Base-by-base conservation (phyloP, 2,797 vertebrate genomes). In the Enteromius mattozi region DNA sequence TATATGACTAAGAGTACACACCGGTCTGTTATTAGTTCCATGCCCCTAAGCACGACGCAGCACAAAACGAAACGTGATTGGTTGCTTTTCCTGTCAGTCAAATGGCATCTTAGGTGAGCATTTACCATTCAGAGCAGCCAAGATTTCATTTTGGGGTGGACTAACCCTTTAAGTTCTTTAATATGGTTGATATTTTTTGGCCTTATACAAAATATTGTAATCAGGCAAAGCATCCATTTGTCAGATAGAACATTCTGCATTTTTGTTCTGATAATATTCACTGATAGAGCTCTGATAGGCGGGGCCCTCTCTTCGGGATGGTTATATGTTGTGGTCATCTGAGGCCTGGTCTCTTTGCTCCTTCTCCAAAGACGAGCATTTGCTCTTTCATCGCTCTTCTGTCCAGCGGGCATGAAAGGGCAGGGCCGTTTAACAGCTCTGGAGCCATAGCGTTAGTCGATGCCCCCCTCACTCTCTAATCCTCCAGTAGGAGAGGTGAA, bases 401-500 rank as follows among this genome's bases (percentile, higher is more conserved):
- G 86, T 87, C 83, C 87, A 75, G 68, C 81, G 87, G 87, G 80
- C 88, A 90, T 91, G 91, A 90, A 94, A 93, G 93, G 93, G 91
- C 86, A 92, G 90, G 82, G 86, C 87, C 87, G 80, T 88, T 33
- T 84, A 90, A 86, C 88, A 86, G 86, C 91, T 77, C 59, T 56
- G 79, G 89, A 91, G 91, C 91, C 87, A 85, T 84, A 83, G 89
- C 90, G 86, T 89, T 86, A 90, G 90, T 90, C 89, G 90, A 92
- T 91, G 91, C 89, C 86, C 85, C 87, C 90, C 91, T 86, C 86
- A 85, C 89, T 65, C 83, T 89, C 90, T 94, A 92, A 94, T 94
- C 92, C 91, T 90, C 89, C 89, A 89, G 92, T 87, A 83, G 47
- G 85, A 90, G 90, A 90, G 93, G 91, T 89, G 92, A 92, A 89